phyloP scores from a whole-genome alignment of 2,888 invertebrate genomes.

The Xanthostigma xanthostigma region DNA sequence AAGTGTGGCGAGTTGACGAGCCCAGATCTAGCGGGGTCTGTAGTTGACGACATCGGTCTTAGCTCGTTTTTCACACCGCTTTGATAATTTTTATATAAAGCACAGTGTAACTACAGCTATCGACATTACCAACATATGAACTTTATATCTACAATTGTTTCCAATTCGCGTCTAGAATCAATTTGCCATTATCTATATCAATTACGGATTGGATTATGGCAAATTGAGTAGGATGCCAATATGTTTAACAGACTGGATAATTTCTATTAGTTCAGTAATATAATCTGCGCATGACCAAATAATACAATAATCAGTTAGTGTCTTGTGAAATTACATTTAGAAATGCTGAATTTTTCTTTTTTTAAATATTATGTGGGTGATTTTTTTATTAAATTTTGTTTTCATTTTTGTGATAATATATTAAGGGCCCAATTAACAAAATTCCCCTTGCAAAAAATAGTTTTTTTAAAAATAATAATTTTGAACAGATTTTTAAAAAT shows the following conservation, averaged over 20 bases:
- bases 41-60: slow-evolving; percentile 31
- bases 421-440: background rate
- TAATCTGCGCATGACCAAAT: too few species aligned
- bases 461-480: too few species aligned
- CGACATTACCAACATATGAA: background rate
- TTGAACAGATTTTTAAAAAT: too few species aligned
- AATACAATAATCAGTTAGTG: too few species aligned
- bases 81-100: slow-evolving; percentile 18
- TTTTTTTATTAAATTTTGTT: slow-evolving; percentile 10
- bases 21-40: slow-evolving; percentile 14
- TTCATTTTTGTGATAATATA: background rate
- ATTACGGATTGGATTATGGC: too few species aligned
- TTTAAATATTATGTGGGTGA: too few species aligned
- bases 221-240: too few species aligned
- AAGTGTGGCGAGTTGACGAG: background rate
- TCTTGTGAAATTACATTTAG: too few species aligned
- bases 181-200: background rate
- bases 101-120: slow-evolving; percentile 14
- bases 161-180: background rate
- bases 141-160: background rate
- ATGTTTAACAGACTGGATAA: too few species aligned
- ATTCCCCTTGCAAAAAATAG: slow-evolving; percentile 23
- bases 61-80: slow-evolving; percentile 33
- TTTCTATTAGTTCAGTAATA: too few species aligned
- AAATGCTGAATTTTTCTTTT: too few species aligned